Base-by-base conservation (phyloP, 53 echinoderm and acorn worm species). In the Actinopyga echinites region DNA sequence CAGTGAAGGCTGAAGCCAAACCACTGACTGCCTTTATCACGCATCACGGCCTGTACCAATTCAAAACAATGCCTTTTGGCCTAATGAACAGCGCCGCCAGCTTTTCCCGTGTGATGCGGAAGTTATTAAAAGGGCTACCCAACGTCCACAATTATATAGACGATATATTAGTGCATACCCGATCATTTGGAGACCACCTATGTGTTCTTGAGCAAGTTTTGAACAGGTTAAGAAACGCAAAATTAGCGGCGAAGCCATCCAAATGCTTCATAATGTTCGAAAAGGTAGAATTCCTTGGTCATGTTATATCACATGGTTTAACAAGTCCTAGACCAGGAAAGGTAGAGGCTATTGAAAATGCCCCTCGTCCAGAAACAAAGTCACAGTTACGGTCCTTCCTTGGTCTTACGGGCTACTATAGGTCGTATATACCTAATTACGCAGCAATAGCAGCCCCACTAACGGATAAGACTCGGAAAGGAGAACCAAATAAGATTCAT, bases 141-240 rank as follows among this genome's bases (percentile, higher is more conserved):
- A 69, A 82, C 20, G 83, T 83, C 10, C 19, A 67, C 21, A 87
- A 87, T 35, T 83, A 69, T 32, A 87, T 87, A 6, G 87, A 87
- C 38, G 87, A 87, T 42, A 83, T 87, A 25, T 37, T 87, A 10
- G 37, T 87, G 2, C 73, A 81, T 26, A 43, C 86, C 3, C 28
- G n/a, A 2, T 37, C 65, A 0, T 86, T 80, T 65, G 80, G 80
- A 52, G 53, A 80, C 10, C 86, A 86, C 26, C 2, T 78, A 8
- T 34, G 19, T 8, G 54, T 57, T 4, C 79, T 85, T 21, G 59
- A 22, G 17, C 38, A 60, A 26, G 7, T 85, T 0, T 30, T 85
- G 1, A 1, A 31, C n/a, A 61, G 79, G 24, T 24, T 85, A 1
- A 37, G 79, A 40, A 60, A 56, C 7, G 75, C 85, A 0, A 79